Conservation (phyloP, 2,113 vertebrate genomes). For the Aegotheles bennettii region DNA sequence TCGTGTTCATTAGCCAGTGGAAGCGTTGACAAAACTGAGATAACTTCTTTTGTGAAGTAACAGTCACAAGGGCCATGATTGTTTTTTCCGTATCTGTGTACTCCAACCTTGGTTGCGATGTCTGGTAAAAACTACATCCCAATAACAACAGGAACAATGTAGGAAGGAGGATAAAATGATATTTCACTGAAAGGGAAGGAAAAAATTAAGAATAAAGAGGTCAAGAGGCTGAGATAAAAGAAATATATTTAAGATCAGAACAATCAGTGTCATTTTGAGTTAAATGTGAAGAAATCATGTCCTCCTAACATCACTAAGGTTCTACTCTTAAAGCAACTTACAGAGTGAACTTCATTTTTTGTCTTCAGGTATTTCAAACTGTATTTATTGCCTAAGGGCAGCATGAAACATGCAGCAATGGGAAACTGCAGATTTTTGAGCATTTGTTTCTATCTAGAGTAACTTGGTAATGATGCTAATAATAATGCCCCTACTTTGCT, state of each 20-base stretch:
- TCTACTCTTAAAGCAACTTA: background rate
- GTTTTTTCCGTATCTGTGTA: background rate
- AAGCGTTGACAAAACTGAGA: background rate
- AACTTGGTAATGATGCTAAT: background rate
- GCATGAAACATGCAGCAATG: background rate
- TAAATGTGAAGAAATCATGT: background rate
- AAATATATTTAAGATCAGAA: background rate
- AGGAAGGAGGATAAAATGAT: background rate
- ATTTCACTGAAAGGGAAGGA: background rate
- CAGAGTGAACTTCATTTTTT: background rate
- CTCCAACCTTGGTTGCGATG: background rate
- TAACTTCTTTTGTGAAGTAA: background rate
- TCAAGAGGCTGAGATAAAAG: background rate
- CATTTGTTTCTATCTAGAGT: background rate
- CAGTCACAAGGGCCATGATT: accelerated
- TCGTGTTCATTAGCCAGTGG: background rate
- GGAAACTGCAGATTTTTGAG: background rate
- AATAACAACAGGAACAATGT: background rate
- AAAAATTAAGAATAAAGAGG: background rate
- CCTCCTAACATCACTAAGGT: background rate
- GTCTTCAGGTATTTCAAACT: background rate
- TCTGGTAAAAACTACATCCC: background rate
- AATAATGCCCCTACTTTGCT: background rate
- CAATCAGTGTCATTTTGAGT: background rate
- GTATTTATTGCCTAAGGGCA: background rate